Conservation (phyloP, 53 echinoderm and acorn worm genomes). For the Actinopyga echinites region DNA sequence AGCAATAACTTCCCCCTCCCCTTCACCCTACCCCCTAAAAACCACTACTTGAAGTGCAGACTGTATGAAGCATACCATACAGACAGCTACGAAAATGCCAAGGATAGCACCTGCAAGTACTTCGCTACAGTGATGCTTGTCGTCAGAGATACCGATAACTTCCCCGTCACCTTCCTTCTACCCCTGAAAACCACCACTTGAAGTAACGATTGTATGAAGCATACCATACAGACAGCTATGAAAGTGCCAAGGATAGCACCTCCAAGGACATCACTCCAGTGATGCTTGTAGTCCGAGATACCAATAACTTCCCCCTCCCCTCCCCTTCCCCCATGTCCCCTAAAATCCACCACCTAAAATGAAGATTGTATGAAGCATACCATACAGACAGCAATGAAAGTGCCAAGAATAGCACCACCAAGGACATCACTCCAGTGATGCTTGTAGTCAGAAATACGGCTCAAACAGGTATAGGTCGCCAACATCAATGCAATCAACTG, state of each 20-base stretch:
- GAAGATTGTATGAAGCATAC: constrained; percentile 43
- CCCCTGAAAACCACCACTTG: not conserved
- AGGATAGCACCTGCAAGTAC: constrained; percentile 78
- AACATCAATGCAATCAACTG: constrained; percentile 82
- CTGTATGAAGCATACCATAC: constrained; percentile 96
- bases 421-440: constrained; percentile 96
- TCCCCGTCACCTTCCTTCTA: too few relatives aligned
- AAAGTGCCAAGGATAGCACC: constrained; percentile 73
- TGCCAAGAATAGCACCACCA: constrained; percentile 77
- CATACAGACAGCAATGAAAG: constrained; percentile 69
- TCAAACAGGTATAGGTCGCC: constrained; percentile 85
- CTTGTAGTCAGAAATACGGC: constrained; percentile 89
- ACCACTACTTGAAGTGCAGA: too few relatives aligned
- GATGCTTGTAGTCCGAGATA: constrained; percentile 92
- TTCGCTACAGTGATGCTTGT: constrained; percentile 96
- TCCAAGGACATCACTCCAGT: constrained; percentile 85
- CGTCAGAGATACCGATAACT: constrained; percentile 83
- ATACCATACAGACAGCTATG: constrained; percentile 79
- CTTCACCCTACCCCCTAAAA: not conserved
- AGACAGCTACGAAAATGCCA: constrained; percentile 61
- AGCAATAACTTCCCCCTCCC: too few relatives aligned
- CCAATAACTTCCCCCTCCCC: too few relatives aligned
- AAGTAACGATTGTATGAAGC: too few relatives aligned
- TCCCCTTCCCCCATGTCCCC: not conserved
- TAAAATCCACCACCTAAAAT: not conserved